A percentile compares a stretch with the other conserved stretches of the same genome.
phyloP scores from a whole-genome alignment of 2,797 vertebrate genomes.

The Gymnoscopelus microlampas region DNA sequence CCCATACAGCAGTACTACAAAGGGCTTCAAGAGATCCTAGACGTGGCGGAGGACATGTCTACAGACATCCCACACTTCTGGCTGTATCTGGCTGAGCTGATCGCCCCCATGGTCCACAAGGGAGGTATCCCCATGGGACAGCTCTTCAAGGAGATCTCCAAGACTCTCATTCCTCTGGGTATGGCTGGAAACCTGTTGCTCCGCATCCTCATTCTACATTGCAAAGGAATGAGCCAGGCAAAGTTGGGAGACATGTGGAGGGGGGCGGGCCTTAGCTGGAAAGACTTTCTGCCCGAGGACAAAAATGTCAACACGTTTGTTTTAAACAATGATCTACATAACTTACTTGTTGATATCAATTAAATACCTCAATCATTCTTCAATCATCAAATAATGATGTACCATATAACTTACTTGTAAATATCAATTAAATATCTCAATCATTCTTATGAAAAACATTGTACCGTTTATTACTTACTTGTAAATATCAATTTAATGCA shows the following conservation, averaged over 20 bases:
- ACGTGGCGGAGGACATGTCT: slow-evolving; percentile 94
- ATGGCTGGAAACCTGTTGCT: slow-evolving; percentile 87
- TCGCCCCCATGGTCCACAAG: slow-evolving; percentile 91
- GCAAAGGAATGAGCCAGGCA: slow-evolving; percentile 95
- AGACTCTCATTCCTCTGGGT: slow-evolving; percentile 88
- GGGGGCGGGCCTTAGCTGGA: slow-evolving; percentile 73
- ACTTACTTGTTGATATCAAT: slow-evolving; percentile 83
- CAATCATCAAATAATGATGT: too few relatives aligned
- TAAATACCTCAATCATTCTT: too few relatives aligned
- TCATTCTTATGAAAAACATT: too few relatives aligned
- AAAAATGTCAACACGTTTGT: slow-evolving; percentile 83
- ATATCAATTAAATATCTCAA: too few relatives aligned
- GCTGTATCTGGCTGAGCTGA: slow-evolving; percentile 94
- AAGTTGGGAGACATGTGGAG: slow-evolving; percentile 90
- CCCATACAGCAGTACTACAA: slow-evolving; percentile 88
- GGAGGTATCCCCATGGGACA: slow-evolving; percentile 92
- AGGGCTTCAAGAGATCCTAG: slow-evolving; percentile 91
- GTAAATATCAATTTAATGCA: too few relatives aligned
- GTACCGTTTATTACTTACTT: too few relatives aligned
- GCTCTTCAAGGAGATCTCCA: slow-evolving; percentile 86
- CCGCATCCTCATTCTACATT: slow-evolving; percentile 90
- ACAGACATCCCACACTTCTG: slow-evolving; percentile 98
- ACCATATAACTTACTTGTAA: too few relatives aligned
- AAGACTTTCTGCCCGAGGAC: slow-evolving; percentile 91
- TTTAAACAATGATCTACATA: too few relatives aligned